Evolutionary conservation across 2,888 invertebrate genomes (phyloP).

Genomic region (Synergus itoensis): DNA sequence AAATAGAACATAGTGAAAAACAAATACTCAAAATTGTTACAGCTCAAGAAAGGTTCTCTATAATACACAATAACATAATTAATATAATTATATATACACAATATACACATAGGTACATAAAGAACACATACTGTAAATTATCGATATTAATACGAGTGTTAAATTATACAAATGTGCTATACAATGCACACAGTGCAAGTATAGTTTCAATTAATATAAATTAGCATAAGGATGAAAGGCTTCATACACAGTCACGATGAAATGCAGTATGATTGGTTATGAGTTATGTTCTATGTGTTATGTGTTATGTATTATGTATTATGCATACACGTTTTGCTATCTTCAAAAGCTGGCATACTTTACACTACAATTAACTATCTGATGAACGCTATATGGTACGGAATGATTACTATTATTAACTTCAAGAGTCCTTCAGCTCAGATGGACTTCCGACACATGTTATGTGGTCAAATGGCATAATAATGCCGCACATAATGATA

Average conservation of each 20-base stretch:
- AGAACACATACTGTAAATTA: no score
- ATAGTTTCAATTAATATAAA: not conserved
- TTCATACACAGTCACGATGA: not conserved
- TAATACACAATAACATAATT: no score
- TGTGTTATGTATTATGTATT: not conserved
- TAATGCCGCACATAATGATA: not conserved
- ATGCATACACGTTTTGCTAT: not conserved
- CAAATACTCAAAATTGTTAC: no score
- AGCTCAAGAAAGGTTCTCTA: no score
- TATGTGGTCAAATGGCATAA: not conserved
- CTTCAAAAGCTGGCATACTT: not conserved
- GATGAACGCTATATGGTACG: not conserved
- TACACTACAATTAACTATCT: not conserved
- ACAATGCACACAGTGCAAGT: not conserved
- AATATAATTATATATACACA: no score
- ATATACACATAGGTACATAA: no score
- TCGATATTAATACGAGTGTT: not conserved
- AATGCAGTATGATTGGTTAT: not conserved
- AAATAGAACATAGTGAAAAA: no score
- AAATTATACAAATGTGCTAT: not conserved
- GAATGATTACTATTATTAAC: not conserved
- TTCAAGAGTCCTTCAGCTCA: not conserved
- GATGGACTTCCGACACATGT: constrained; percentile 5
- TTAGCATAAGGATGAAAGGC: not conserved
- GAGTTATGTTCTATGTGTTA: not conserved